These are phyloP conservation scores for Heliconius charithonia DNA, from an alignment of 2,888 invertebrate species.

Conservation along the genomic window DNA sequence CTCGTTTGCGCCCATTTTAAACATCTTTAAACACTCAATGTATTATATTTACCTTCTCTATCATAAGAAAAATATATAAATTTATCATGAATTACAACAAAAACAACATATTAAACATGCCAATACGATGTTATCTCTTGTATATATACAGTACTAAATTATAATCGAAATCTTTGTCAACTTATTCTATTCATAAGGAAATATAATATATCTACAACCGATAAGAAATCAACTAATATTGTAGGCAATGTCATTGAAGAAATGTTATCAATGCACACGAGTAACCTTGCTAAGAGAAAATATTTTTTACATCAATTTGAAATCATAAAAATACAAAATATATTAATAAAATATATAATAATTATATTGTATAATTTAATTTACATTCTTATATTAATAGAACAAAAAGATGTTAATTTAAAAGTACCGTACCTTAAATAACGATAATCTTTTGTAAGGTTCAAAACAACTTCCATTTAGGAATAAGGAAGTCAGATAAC, in stretches of 20 bases:
- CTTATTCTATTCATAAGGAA: slow-evolving; percentile 46
- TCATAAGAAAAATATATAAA: slow-evolving; percentile 3
- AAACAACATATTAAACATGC: slow-evolving; percentile 5
- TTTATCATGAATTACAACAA: slow-evolving; percentile 14
- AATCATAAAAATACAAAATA: neutral
- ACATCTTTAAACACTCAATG: slow-evolving; percentile 26
- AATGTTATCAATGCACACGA: slow-evolving; percentile 67
- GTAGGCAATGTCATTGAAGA: slow-evolving; percentile 51
- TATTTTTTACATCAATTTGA: slow-evolving; percentile 31
- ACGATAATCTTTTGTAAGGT: neutral
- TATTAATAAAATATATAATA: neutral
- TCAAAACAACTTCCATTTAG: slow-evolving; percentile 22
- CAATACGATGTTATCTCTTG: slow-evolving; percentile 6
- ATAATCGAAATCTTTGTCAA: slow-evolving; percentile 45
- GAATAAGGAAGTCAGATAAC: slow-evolving; percentile 5
- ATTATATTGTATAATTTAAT: neutral
- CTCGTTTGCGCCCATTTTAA: slow-evolving; percentile 29
- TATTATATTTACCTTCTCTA: slow-evolving; percentile 16
- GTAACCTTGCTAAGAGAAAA: slow-evolving; percentile 63
- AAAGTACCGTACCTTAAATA: too few relatives aligned
- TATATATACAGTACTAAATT: slow-evolving; percentile 30
- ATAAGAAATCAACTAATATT: slow-evolving; percentile 48
- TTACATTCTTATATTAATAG: too few relatives aligned
- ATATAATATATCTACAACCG: slow-evolving; percentile 43
- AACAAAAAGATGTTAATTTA: neutral